Evolutionary conservation across 2,113 vertebrate genomes (phyloP), one percentile per base, ranked within the genome.

Genomic region (Barnardius zonarius): DNA sequence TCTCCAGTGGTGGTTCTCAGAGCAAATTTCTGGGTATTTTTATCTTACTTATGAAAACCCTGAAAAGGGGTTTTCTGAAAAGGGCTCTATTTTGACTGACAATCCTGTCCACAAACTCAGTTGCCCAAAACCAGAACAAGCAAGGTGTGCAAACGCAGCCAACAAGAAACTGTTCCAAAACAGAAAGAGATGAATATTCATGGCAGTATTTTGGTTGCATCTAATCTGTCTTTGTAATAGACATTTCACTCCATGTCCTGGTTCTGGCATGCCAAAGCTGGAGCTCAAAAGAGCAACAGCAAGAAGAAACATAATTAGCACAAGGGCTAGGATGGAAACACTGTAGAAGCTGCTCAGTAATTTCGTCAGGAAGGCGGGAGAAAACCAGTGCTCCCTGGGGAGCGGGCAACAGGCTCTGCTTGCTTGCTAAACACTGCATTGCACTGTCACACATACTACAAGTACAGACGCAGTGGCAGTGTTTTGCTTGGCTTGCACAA

Each of bases 301-400:
- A 8, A 86, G 70, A 35, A 57, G 86, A 24, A 88, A 55, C 3
- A 3, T 44, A 78, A 95, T 96, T 91, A 82, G 85, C 74, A 88
- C 52, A 52, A 96, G 31, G 37, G 35, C 11, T 23, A 67, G 37
- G 72, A 87, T 94, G 83, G 33, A 89, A 90, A 82, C 62, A 30
- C 24, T 11, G 77, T 14, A 48, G 43, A 10, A 1, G 11, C 17
- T 7, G 0, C 20, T 11, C 2, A 0, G 13, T 39, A 66, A 66
- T 91, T 86, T 75, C 49, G 33, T 41, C 82, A 39, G 67, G 66
- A 76, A 33, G 55, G 28, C 5, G 18, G 73, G 77, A 66, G 63
- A 83, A 68, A 63, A 13, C 10, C 4, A 2, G 18, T 9, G 33
- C 20, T 69, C 75, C 67, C 68, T 2, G 1, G 68, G 62, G 54